Evolutionary conservation across 2,113 vertebrate genomes (phyloP), one percentile per base, ranked within the genome.

Genomic region (Tyto alba): DNA sequence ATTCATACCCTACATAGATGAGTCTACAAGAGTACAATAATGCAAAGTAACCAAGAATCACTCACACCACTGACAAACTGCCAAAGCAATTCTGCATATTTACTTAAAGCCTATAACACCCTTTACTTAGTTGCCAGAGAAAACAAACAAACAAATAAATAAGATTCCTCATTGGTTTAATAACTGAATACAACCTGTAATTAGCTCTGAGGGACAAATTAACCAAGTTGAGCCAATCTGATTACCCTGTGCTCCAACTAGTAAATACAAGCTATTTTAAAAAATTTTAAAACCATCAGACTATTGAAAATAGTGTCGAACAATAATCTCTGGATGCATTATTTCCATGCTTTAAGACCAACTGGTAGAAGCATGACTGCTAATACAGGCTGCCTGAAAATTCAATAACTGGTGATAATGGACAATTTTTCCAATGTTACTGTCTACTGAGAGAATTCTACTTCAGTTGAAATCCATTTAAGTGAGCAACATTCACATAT

Each of bases 271-370:
- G 89, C 9, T 89, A 78, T 95, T 95, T 88, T 16, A 47, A 97
- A 97, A 97, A 97, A 97, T 96, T 96, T 90, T 97, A 97, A 97
- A 97, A 85, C 95, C 94, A 96, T 97, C 97, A 97, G 77, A 80
- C 85, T 92, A 95, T 91, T 92, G 96, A 97, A 98, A 97, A 97
- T 95, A 90, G 73, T 96, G 97, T 86, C 92, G 80, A 95, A 95
- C 83, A 96, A 95, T 95, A 77, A 95, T 92, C 80, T 91, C 83
- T 94, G n/a, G 38, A 95, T 95, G 88, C 84, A 97, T 78, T 97
- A 86, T 96, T 95, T 97, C 78, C 68, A 76, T 64, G 75, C 87
- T 96, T 95, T 97, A 97, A 96, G 68, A 83, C 34, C 74, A 96
- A 94, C 91, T 85, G 48, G 75, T 88, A 96, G 95, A 95, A 96